Conservation (phyloP, 2,888 invertebrate species). For the Atethmia centrago region DNA sequence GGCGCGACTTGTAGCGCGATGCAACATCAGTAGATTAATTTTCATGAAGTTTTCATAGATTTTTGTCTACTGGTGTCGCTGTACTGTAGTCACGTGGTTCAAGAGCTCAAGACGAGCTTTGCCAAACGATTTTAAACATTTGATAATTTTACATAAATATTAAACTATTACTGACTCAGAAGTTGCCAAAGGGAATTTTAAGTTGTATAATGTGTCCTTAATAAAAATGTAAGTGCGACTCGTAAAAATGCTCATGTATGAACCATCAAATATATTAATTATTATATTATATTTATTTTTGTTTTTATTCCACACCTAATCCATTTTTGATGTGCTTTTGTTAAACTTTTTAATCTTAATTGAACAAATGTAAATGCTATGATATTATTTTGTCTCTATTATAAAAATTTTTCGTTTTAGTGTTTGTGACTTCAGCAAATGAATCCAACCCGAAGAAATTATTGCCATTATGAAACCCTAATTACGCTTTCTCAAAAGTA, state of each 20-base stretch:
- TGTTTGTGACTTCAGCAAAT: neutral
- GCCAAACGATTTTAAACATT: conserved; percentile 19
- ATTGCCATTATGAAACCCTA: neutral
- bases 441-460: neutral
- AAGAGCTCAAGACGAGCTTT: conserved; percentile 1
- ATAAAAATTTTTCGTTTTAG: neutral
- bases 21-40: too few relatives aligned
- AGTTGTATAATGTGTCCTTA: conserved; percentile 4
- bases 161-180: conserved; percentile 3
- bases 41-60: too few relatives aligned
- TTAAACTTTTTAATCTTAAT: neutral
- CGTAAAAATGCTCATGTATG: conserved; percentile 19
- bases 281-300: too few relatives aligned
- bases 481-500: neutral
- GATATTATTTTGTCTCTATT: conserved; percentile 1
- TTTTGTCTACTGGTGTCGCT: too few relatives aligned
- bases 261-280: neutral
- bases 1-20: too few relatives aligned
- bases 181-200: conserved; percentile 30
- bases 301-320: conserved; percentile 9
- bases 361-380: neutral
- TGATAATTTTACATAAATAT: neutral
- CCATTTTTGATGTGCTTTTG: neutral
- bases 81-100: neutral
- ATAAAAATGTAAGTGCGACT: conserved; percentile 16